A percentile compares a stretch with the other conserved stretches of the same genome.
Conservation (phyloP, 2,888 invertebrate genomes). For the Chrysolina oricalcia region DNA sequence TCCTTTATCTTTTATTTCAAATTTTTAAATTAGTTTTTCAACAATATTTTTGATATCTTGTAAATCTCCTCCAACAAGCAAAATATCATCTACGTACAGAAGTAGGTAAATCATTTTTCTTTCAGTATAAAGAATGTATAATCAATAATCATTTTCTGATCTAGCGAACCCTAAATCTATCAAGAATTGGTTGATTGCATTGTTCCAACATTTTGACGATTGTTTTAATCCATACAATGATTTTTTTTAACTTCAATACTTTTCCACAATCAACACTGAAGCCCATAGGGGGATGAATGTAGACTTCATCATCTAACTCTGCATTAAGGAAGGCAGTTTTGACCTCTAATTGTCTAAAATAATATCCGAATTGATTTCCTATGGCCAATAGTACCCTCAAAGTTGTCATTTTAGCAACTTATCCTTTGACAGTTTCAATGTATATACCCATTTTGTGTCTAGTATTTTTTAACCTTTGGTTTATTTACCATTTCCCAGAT, state of each 20-base stretch:
- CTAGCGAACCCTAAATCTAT: too few relatives aligned
- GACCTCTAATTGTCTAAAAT: neutral
- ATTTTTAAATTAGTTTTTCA: neutral
- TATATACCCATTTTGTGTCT: too few relatives aligned
- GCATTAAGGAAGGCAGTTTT: neutral
- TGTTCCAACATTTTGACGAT: slow-evolving; percentile 27
- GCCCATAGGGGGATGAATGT: slow-evolving; percentile 6
- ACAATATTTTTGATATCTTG: neutral
- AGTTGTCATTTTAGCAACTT: slow-evolving; percentile 10
- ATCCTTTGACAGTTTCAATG: too few relatives aligned
- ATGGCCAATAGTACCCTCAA: slow-evolving; percentile 12
- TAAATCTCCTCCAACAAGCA: slow-evolving; percentile 21
- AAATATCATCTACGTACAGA: slow-evolving; percentile 21
- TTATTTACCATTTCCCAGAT: slow-evolving; percentile 21
- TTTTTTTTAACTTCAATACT: slow-evolving; percentile 4
- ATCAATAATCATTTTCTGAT: neutral
- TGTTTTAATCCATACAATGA: slow-evolving; percentile 30
- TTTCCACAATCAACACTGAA: neutral
- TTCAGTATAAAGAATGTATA: neutral
- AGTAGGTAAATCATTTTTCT: too few relatives aligned
- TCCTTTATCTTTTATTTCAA: slow-evolving; percentile 1
- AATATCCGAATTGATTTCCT: slow-evolving; percentile 2
- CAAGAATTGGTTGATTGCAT: too few relatives aligned
- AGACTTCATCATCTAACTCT: slow-evolving; percentile 7
- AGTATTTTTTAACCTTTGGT: slow-evolving; percentile 5